Percentiles rank a stretch among this genome's conserved stretches.
Conservation (phyloP, 2,888 invertebrate species). For the Synergus itoensis region DNA sequence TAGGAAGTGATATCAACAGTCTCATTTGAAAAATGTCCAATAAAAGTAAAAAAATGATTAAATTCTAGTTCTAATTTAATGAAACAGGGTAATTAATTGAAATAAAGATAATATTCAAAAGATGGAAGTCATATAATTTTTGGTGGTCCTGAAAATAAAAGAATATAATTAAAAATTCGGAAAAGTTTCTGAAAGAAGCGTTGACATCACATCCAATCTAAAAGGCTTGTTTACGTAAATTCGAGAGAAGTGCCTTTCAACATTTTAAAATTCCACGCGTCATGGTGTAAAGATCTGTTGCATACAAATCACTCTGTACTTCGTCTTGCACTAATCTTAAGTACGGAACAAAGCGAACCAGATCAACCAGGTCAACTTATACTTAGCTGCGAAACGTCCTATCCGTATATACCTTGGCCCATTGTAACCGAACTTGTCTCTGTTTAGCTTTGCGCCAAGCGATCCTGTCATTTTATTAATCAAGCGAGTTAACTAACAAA, state of each 20-base stretch:
- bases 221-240: background rate
- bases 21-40: too few species aligned
- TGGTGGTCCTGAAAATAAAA: background rate
- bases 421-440: slow-evolving; percentile 30
- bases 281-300: slow-evolving; percentile 25
- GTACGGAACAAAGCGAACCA: slow-evolving; percentile 27
- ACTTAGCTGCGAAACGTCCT: slow-evolving; percentile 36
- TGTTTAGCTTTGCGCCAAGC: slow-evolving; percentile 43
- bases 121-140: background rate
- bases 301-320: slow-evolving; percentile 38
- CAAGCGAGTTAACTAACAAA: slow-evolving; percentile 62
- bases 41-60: too few species aligned
- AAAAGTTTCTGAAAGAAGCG: background rate
- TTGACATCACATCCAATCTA: slow-evolving; percentile 20
- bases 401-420: slow-evolving; percentile 18
- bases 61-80: too few species aligned
- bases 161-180: background rate
- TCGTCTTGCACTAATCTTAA: slow-evolving; percentile 40
- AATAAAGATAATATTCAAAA: background rate
- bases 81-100: background rate
- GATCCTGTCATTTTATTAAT: slow-evolving; percentile 47
- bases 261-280: slow-evolving; percentile 37
- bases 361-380: slow-evolving; percentile 41
- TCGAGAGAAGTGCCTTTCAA: slow-evolving; percentile 34
- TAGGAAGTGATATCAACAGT: background rate